Evolutionary conservation across 1,140 invertebrate species (phyloP), one percentile per base, ranked within the genome.

Genomic region (Drosophila pectinifera): DNA sequence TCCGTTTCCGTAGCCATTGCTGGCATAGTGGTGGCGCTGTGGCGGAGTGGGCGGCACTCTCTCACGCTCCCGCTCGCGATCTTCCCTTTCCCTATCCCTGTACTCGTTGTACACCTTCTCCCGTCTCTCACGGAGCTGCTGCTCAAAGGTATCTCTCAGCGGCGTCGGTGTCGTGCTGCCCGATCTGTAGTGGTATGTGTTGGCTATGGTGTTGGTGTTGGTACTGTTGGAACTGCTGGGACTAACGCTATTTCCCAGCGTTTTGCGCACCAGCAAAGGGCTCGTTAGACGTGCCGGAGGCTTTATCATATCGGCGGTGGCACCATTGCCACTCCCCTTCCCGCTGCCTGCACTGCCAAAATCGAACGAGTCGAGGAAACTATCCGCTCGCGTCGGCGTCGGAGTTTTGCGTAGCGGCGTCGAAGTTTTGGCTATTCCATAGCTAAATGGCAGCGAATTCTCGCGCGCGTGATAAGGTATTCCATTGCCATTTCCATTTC

Each of bases 381-480:
- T 89, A 72, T 88, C 84, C 39, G 65, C 68, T 16, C 76, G 73
- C 59, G 84, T 78, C 54, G 84, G 85, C 1, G 85, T 90, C 58
- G 84, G 77, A 53, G 84, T 89, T 89, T 89, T 89, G 56, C 85
- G 80, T 58, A 91, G 67, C 67, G 80, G 78, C 20, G 90, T 91
- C 24, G 90, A 77, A 18, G 90, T 75, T 75, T 88, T 91, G 73
- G 74, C 86, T 48, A 90, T 91, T 49, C 95, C 95, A 92, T 97
- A 97, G 45, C 95, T 95, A 90, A 97, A 97, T n/a, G 96, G 96
- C 67, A 95, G 93, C 57, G 95, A 95, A 80, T 96, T 95, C 78
- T 95, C 94, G 51, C 96, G 93, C 36, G 96, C 96, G 93, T 97
- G 96, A 93, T 97, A 97, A 7, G 96, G 96, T 70, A 96, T 95